phyloP scores from a whole-genome alignment of 2,888 invertebrate genomes.

The Polia nebulosa region DNA sequence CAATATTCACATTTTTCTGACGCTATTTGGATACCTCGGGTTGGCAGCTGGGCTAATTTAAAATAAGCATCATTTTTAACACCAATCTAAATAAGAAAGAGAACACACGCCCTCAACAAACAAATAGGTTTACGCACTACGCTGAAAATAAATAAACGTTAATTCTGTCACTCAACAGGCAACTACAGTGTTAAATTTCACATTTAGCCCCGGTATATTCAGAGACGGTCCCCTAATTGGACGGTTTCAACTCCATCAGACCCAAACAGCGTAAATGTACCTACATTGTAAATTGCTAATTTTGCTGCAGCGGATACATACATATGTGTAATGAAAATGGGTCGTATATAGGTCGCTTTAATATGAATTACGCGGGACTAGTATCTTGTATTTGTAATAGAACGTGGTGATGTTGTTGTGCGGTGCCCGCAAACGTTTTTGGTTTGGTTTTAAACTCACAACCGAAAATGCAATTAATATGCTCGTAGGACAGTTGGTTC shows the following conservation, averaged over 20 bases:
- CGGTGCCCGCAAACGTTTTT: not conserved
- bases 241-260: slow-evolving; percentile 39
- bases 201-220: slow-evolving; percentile 34
- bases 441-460: not conserved
- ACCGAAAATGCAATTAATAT: not conserved
- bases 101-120: not conserved
- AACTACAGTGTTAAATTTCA: slow-evolving; percentile 26
- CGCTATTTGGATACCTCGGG: no score
- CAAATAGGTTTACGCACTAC: not conserved
- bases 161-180: slow-evolving; percentile 11
- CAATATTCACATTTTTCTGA: no score
- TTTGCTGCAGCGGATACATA: slow-evolving; percentile 15
- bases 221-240: slow-evolving; percentile 39
- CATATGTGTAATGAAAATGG: slow-evolving; percentile 19
- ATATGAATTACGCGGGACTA: slow-evolving; percentile 1
- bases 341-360: slow-evolving; percentile 12
- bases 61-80: no score
- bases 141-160: slow-evolving; percentile 6
- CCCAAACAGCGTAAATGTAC: slow-evolving; percentile 41
- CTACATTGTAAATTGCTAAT: slow-evolving; percentile 47
- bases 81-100: not conserved
- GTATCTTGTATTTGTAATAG: not conserved
- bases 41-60: no score
- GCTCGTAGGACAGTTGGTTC: no score
- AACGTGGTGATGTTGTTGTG: not conserved